These are phyloP conservation scores for Danaus melanippus DNA, from an alignment of 1,140 invertebrate genomes.

Conservation along the genomic window DNA sequence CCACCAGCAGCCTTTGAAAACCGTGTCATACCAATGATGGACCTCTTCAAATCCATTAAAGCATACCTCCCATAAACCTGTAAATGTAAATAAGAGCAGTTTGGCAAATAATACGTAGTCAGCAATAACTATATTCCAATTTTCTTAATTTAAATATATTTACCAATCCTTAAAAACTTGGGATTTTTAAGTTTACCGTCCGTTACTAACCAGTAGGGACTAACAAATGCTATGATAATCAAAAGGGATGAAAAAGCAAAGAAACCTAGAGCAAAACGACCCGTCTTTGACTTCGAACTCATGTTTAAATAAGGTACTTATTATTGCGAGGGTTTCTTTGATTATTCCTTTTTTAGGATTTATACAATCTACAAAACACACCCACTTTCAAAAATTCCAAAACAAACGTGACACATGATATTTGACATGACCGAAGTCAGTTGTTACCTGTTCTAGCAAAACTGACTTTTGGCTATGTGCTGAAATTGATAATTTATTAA, in stretches of 20 bases:
- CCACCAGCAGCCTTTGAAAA: conserved; percentile 91
- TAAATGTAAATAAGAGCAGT: conserved; percentile 34
- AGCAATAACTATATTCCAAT: too few relatives aligned
- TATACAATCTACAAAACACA: background rate
- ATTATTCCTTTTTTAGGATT: too few relatives aligned
- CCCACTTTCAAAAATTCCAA: conserved; percentile 1
- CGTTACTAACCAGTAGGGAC: conserved; percentile 93
- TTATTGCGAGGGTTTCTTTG: too few relatives aligned
- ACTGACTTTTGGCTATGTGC: too few relatives aligned
- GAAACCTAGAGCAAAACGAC: conserved; percentile 78
- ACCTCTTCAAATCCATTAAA: conserved; percentile 88
- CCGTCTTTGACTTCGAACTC: conserved; percentile 74
- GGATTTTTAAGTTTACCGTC: conserved; percentile 85
- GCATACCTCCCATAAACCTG: conserved; percentile 95
- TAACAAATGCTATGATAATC: conserved; percentile 90
- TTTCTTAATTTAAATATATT: conserved; percentile 28
- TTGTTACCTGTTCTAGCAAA: too few relatives aligned
- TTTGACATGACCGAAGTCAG: background rate
- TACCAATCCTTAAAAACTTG: conserved; percentile 87
- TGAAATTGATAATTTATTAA: too few relatives aligned
- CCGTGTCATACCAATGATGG: conserved; percentile 82
- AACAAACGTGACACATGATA: conserved; percentile 5
- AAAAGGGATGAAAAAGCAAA: conserved; percentile 80
- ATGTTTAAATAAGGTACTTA: conserved; percentile 11
- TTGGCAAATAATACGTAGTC: too few relatives aligned